Conservation (phyloP, 2,888 invertebrate genomes). For the Heliconius sara region DNA sequence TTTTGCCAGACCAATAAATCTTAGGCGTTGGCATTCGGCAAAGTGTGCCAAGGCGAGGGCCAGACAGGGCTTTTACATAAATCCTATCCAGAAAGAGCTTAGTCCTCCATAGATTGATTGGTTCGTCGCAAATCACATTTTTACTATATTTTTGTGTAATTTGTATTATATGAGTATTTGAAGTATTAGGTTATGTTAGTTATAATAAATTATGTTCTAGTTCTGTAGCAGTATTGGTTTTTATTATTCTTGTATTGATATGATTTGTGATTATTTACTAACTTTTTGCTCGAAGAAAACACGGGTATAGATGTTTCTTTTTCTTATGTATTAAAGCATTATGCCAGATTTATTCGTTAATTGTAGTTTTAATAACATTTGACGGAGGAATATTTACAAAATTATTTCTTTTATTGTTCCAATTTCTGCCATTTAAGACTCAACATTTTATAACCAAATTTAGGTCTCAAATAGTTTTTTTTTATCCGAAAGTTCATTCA, state of each 20-base stretch:
- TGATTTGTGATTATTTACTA: too few relatives aligned
- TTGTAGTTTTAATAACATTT: too few relatives aligned
- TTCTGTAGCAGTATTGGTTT: neutral
- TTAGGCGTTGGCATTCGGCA: slow-evolving; percentile 39
- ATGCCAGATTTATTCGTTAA: too few relatives aligned
- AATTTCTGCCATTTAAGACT: too few relatives aligned
- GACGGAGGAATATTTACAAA: too few relatives aligned
- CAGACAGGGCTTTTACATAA: slow-evolving; percentile 40
- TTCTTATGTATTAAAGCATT: too few relatives aligned
- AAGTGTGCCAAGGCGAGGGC: slow-evolving; percentile 43
- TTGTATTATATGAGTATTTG: neutral
- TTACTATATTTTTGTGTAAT: slow-evolving; percentile 1
- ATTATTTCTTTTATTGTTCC: too few relatives aligned
- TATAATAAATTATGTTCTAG: neutral
- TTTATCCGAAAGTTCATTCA: too few relatives aligned
- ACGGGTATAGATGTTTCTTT: too few relatives aligned
- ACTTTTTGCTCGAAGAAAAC: too few relatives aligned
- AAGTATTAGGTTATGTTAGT: neutral
- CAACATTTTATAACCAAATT: too few relatives aligned
- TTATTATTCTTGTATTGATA: neutral
- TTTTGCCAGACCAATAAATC: slow-evolving; percentile 49
- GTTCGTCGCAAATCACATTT: slow-evolving; percentile 13
- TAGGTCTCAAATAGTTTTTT: too few relatives aligned
- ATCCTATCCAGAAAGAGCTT: slow-evolving; percentile 38
- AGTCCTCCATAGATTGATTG: slow-evolving; percentile 35